Base-by-base conservation (phyloP, 2,888 invertebrate genomes). In the Vesta saturnalis region DNA sequence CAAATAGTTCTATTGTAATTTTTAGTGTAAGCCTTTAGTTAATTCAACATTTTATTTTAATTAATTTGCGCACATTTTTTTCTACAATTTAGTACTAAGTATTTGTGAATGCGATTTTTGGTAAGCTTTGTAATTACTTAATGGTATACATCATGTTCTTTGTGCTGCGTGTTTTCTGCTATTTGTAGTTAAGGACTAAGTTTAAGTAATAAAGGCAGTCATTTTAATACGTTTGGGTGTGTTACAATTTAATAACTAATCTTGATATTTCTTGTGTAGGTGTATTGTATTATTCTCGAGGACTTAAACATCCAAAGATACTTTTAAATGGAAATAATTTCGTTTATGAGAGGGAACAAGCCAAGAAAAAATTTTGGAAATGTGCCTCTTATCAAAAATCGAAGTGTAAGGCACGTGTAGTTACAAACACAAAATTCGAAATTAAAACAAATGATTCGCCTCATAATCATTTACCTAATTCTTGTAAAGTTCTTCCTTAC, bases 321-420 rank as follows among this genome's bases (percentile, higher is more conserved):
- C 60, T 75, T 19, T 69, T 72, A 39, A 47, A 69, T 58, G 71
- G 73, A 64, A 67, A 62, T 64, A 61, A 67, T 43, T 72, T 59
- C 55, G 64, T 67, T 19, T 62, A 58, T 19, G 70, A 71, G 43
- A 69, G 67, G 23, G 55, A 62, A 14, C 56, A 49, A 8, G 46
- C 54, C 19, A 70, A 76, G 35, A 76, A 75, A 54, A 78, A 79
- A 0, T 74, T 71, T 68, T 81, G 80, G 80, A 74, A 78, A 56
- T 81, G 81, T 65, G 67, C 75, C 0, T 72, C 60, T 35, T 79
- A 80, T 60, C 74, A 77, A 54, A 70, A 64, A 52, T 64, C 63
- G 10, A 74, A 70, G 21, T 75, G 75, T 58, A 76, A 71, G 57
- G 59, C 68, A 35, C 69, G 71, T 59, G 39, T 77, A 58, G 75